A percentile compares a stretch with the other conserved stretches of the same genome.
These are phyloP conservation scores for Cyrtodaria siliqua DNA, from an alignment of 2,888 invertebrate genomes.

Conservation along the genomic window DNA sequence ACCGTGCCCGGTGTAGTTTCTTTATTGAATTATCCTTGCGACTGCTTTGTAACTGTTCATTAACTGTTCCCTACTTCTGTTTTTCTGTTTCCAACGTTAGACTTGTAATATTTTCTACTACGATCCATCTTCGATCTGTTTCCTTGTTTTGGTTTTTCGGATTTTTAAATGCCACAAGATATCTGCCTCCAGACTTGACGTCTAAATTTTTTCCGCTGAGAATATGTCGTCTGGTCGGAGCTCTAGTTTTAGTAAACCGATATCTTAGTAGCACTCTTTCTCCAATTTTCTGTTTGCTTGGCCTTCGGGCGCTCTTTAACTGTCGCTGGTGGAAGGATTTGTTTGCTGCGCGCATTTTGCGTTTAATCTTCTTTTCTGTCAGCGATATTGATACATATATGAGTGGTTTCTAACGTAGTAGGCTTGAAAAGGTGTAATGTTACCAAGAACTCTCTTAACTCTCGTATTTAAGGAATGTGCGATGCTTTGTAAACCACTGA, in stretches of 20 bases:
- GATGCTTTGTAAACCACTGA: neutral
- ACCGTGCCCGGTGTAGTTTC: slow-evolving; percentile 2
- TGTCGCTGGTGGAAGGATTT: neutral
- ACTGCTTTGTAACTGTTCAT: slow-evolving; percentile 8
- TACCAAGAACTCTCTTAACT: neutral
- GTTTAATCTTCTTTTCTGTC: neutral
- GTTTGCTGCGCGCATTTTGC: slow-evolving; percentile 7
- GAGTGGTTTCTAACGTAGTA: slow-evolving; percentile 13
- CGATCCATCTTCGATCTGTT: slow-evolving; percentile 8
- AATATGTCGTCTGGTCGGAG: slow-evolving; percentile 14
- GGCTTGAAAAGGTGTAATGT: slow-evolving; percentile 24
- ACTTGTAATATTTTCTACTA: slow-evolving; percentile 19
- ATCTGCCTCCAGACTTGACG: neutral
- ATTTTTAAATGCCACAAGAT: slow-evolving; percentile 15
- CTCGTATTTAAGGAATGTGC: slow-evolving; percentile 26
- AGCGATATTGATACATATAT: neutral
- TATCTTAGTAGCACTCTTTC: slow-evolving; percentile 12
- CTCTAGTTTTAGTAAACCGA: slow-evolving; percentile 19
- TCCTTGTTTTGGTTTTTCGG: neutral
- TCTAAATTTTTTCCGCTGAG: slow-evolving; percentile 6
- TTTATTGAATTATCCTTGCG: neutral
- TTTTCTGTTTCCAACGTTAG: slow-evolving; percentile 9
- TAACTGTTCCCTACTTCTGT: neutral
- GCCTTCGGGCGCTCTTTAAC: neutral
- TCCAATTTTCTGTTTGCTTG: slow-evolving; percentile 21